Conservation (phyloP, 64 coral and sea anemone genomes). For the Platygyra sinensis region DNA sequence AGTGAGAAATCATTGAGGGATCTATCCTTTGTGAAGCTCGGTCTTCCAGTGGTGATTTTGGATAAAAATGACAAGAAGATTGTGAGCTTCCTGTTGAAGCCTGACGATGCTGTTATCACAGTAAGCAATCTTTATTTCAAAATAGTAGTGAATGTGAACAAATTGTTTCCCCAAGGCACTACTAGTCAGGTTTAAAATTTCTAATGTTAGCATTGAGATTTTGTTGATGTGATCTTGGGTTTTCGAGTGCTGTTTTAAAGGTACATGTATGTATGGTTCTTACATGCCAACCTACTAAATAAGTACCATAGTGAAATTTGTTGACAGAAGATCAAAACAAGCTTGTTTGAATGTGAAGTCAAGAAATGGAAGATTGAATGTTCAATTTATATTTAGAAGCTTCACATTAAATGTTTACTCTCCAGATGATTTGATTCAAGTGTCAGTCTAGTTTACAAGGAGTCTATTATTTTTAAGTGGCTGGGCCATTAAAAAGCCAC, state of each 20-base stretch:
- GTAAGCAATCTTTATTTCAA: constrained; percentile 8
- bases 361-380: constrained; percentile 11
- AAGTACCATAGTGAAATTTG: not conserved
- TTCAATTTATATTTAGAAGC: not conserved
- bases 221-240: not conserved
- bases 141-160: not conserved
- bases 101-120: constrained; percentile 44
- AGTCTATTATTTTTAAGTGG: not conserved
- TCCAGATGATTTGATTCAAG: not conserved
- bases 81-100: constrained; percentile 79
- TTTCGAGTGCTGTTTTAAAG: not conserved
- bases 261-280: not conserved
- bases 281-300: not conserved
- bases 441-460: not conserved
- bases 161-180: no score
- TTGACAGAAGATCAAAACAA: not conserved
- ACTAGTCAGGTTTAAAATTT: no score
- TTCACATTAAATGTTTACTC: not conserved
- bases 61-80: constrained; percentile 84
- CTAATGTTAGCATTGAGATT: not conserved
- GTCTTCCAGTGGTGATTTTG: constrained; percentile 64
- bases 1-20: constrained; percentile 73
- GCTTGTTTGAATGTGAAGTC: constrained; percentile 19
- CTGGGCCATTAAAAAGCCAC: not conserved
- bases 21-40: constrained; percentile 63